Evolutionary conservation across 2,797 vertebrate genomes (phyloP), one percentile per base, ranked within the genome.

Genomic region (Paedocypris micromegethes): DNA sequence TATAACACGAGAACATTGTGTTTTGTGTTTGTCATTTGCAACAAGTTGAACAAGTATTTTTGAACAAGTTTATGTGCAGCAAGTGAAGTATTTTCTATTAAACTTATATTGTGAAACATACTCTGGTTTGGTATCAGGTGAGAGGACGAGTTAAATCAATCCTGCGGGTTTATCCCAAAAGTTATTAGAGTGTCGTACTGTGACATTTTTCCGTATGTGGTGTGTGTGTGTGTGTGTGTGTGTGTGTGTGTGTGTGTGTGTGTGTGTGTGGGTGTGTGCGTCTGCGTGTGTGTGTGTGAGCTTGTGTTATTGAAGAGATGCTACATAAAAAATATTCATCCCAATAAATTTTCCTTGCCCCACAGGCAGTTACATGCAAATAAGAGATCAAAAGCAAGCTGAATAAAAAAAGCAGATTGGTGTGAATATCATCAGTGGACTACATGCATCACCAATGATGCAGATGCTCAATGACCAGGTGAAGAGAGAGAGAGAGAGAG

Each of bases 301-400:
- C 86, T 84, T 60, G 83, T 86, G 88, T 86, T 89, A 85, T 67
- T 76, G 83, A 84, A 82, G 82, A 85, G 79, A 79, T 82, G 72
- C 68, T 67, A 72, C 79, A 54, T 41, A 48, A 42, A 63, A 59
- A 77, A 85, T 82, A 83, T 85, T 89, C 87, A 87, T 89, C 88
- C 87, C 88, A 90, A 90, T 90, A 87, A 90, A 23, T 23, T 87
- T 87, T 88, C 77, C 57, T 84, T 83, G 82, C 84, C 90, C 88
- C 23, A 78, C 81, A 83, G 90, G 87, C 86, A 68, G 75, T 77
- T 77, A 88, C 86, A 91, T 90, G 90, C 88, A 90, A 90, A 90
- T 90, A 80, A 80, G 79, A 89, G 90, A 90, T 91, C 90, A 91
- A 91, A 91, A 87, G 85, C 84, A 81, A 86, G 88, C 78, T 86